Evolutionary conservation across 2,888 invertebrate genomes (phyloP).

Genomic region (Rapana venosa): DNA sequence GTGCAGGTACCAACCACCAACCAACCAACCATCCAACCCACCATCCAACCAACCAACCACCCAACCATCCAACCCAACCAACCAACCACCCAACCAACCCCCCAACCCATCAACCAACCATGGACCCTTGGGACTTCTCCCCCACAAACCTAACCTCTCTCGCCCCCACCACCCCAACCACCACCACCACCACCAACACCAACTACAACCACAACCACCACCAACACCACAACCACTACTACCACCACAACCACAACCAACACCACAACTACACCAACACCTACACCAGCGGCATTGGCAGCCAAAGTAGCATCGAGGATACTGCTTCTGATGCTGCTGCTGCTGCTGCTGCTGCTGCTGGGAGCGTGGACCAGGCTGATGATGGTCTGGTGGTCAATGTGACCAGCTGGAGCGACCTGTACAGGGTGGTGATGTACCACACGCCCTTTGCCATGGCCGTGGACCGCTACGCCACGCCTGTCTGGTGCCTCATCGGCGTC

Average conservation of each 20-base stretch:
- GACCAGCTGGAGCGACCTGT: slow-evolving; percentile 50
- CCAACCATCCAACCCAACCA: too few relatives aligned
- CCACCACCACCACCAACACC: neutral
- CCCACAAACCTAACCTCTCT: neutral
- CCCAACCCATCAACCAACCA: too few relatives aligned
- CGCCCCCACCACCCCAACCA: neutral
- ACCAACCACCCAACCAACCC: too few relatives aligned
- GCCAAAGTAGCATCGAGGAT: neutral
- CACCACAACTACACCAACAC: neutral
- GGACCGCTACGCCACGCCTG: slow-evolving; percentile 70
- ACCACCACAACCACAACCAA: neutral
- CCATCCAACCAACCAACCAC: too few relatives aligned
- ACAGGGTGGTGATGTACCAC: slow-evolving; percentile 54
- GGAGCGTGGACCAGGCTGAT: neutral
- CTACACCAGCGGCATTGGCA: neutral
- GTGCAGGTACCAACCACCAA: neutral
- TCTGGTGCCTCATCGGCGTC: slow-evolving; percentile 74
- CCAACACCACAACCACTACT: neutral
- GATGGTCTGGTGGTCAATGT: slow-evolving; percentile 41
- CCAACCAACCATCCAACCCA: too few relatives aligned
- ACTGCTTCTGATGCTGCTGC: neutral
- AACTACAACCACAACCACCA: too few relatives aligned
- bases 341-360: neutral
- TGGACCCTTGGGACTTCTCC: neutral
- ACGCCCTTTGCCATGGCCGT: slow-evolving; percentile 62